A percentile compares a stretch with the other conserved stretches of the same genome.
Evolutionary conservation across 92 coral and sea anemone species (phyloP).

Genomic region (Heteractis magnifica): DNA sequence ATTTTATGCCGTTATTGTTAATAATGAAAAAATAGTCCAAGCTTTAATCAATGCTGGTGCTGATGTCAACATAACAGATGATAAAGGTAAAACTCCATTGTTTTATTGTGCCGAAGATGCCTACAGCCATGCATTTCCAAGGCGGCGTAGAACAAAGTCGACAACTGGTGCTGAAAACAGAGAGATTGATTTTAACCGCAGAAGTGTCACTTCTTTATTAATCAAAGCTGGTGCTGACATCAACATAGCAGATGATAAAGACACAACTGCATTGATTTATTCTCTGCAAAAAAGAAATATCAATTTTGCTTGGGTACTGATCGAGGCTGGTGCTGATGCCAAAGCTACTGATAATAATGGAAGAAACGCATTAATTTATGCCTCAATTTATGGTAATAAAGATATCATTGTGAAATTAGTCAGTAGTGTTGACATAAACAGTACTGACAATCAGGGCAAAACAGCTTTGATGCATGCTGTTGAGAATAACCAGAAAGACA

Average conservation of each 20-base stretch:
- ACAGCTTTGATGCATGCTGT: conserved; percentile 2
- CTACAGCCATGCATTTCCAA: too few relatives aligned
- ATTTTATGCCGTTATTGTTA: background rate
- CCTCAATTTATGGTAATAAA: background rate
- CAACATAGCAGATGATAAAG: background rate
- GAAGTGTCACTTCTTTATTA: background rate
- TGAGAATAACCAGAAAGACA: background rate
- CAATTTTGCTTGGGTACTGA: background rate
- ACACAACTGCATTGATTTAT: background rate
- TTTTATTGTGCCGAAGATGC: background rate
- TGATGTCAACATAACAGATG: background rate
- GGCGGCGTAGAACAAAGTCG: background rate
- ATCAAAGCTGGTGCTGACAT: background rate
- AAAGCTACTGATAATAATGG: background rate
- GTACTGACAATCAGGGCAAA: background rate
- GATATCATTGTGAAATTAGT: too few relatives aligned
- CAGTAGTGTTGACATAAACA: background rate
- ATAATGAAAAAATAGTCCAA: background rate
- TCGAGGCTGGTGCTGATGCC: background rate
- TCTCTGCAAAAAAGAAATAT: background rate
- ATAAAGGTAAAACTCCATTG: background rate
- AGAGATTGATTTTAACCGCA: background rate
- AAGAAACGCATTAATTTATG: background rate
- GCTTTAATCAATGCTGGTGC: background rate
- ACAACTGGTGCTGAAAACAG: background rate